Conservation (phyloP, 2,113 vertebrate species). For the Mixornis gularis region DNA sequence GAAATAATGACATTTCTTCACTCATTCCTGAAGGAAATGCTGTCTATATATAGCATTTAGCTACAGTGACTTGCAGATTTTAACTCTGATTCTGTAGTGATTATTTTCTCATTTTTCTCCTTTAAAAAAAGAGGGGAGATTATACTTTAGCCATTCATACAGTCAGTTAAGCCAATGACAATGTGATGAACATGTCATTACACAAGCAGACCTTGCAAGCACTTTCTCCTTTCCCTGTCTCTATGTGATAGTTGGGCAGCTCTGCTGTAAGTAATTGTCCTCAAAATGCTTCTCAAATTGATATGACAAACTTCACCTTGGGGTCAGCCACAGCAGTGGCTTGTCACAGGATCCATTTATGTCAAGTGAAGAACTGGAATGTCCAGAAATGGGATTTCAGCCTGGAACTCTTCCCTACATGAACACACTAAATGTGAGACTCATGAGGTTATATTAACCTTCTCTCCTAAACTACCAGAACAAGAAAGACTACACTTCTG, state of each 20-base stretch:
- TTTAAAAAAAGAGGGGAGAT: not conserved
- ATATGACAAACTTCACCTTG: not conserved
- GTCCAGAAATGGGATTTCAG: not conserved
- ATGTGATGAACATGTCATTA: not conserved
- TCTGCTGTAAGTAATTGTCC: not conserved
- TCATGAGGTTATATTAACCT: not conserved
- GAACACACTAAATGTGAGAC: not conserved
- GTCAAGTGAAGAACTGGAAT: not conserved
- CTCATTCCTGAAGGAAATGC: not conserved
- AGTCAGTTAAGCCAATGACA: not conserved
- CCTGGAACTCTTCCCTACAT: not conserved
- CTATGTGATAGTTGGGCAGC: not conserved
- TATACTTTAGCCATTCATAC: not conserved
- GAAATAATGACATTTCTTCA: not conserved
- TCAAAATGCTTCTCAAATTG: not conserved
- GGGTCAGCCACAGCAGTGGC: not conserved
- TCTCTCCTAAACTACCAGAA: not conserved
- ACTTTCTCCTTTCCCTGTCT: not conserved
- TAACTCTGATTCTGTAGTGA: not conserved
- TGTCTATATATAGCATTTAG: not conserved
- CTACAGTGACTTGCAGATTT: not conserved
- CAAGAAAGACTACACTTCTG: not conserved
- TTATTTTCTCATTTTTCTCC: not conserved
- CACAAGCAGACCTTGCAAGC: not conserved
- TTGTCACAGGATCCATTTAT: not conserved